Evolutionary conservation across 2,888 invertebrate genomes (phyloP), one percentile per base, ranked within the genome.

Genomic region (Eupeodes luniger): DNA sequence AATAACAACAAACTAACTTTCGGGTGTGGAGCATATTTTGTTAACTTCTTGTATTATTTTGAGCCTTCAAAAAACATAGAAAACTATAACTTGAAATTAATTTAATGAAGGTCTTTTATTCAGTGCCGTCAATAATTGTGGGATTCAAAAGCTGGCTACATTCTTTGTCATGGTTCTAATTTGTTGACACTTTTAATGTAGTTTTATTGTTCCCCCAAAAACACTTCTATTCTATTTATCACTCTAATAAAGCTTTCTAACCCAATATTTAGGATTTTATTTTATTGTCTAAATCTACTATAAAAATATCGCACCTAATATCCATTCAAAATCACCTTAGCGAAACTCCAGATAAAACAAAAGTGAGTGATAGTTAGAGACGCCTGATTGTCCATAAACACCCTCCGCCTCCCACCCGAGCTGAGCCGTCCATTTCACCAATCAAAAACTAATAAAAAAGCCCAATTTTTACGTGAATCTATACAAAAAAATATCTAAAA

Each of bases 361-460:
- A 69, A 19, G 19, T n/a, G 4, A 10, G 7, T 27, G 3, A 19
- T 4, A 55, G 10, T 10, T 27, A 55, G 12, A 7, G 12, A 7
- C 12, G 34, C 40, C 40, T 40, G 72, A 19, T 14, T 11, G 5
- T 16, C 11, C 11, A 57, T 44, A 67, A 69, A 81, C 2, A 27
- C 27, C 27, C 27, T 27, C 27, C 27, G 27, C 3, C 27, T 27
- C 27, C 27, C 27, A 27, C 27, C 27, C 19, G 2, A 19, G 3
- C 27, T 2, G 3, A 27, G 27, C 27, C 27, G 47, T 62, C 77
- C 77, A 81, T 88, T 81, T 81, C 78, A 81, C 84, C 85, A 88
- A 88, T 88, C 88, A 81, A 88, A 84, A 85, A 57, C 81, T 70
- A 88, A 88, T 88, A 84, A 88, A 88, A 72, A 81, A 75, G 75